phyloP scores from a whole-genome alignment of 2,797 vertebrate genomes.

The Coregonus ussuriensis region DNA sequence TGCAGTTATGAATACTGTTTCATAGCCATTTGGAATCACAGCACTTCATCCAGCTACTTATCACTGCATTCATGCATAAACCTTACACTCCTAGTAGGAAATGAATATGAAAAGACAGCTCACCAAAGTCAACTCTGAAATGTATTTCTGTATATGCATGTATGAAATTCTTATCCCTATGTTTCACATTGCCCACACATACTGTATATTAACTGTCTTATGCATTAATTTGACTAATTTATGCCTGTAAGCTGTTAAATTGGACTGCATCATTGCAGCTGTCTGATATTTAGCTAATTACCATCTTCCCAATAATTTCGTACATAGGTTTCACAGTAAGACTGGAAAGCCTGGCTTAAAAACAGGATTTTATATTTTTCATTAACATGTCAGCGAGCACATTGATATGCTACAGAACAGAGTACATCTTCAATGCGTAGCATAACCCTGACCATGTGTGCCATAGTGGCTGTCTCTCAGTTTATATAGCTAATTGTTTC shows the following conservation, averaged over 20 bases:
- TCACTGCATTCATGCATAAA: not conserved
- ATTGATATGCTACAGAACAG: not conserved
- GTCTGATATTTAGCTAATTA: conserved; percentile 9
- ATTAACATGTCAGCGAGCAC: not conserved
- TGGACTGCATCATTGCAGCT: not conserved
- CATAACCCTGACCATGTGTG: too few relatives aligned
- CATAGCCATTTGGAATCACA: not conserved
- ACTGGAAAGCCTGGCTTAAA: not conserved
- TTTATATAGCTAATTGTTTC: too few relatives aligned
- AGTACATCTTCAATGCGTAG: too few relatives aligned
- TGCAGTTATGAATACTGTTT: not conserved
- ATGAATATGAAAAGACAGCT: not conserved
- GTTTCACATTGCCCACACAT: not conserved
- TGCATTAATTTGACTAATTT: not conserved
- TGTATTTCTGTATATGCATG: not conserved
- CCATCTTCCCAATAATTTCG: conserved; percentile 26
- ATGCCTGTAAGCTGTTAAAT: not conserved
- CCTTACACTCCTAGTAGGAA: not conserved
- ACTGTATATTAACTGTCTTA: not conserved
- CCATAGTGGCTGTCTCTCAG: too few relatives aligned
- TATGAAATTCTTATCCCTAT: not conserved
- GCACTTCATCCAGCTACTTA: not conserved
- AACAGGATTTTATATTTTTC: not conserved
- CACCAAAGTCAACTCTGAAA: not conserved
- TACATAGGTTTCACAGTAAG: not conserved